These are phyloP conservation scores for Diplogasteroides magnus DNA, from an alignment of 1,140 invertebrate genomes.

Conservation along the genomic window DNA sequence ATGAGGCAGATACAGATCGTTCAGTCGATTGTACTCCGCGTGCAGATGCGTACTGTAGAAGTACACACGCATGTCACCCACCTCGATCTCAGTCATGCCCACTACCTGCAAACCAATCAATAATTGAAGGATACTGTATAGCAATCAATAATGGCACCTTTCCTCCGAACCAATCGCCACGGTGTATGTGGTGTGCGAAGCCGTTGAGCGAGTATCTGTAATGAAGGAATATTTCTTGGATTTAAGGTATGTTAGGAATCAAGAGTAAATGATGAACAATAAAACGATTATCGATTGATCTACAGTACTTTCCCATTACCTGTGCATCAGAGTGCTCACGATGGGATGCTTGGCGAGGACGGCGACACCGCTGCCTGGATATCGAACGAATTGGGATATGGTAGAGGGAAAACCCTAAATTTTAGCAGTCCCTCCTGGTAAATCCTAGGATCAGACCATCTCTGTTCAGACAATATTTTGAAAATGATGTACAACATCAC, in stretches of 20 bases:
- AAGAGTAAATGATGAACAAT: no score
- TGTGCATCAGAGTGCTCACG: slow-evolving; percentile 78
- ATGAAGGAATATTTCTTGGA: neutral
- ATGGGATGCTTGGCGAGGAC: slow-evolving; percentile 82
- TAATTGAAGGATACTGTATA: neutral
- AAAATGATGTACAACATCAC: no score
- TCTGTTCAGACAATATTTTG: no score
- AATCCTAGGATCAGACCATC: no score
- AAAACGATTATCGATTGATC: no score
- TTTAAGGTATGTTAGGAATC: no score
- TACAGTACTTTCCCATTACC: no score
- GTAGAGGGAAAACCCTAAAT: no score
- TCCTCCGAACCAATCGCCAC: slow-evolving; percentile 96
- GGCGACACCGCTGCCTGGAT: slow-evolving; percentile 80
- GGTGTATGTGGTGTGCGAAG: slow-evolving; percentile 84
- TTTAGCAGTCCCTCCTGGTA: no score
- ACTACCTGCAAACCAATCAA: slow-evolving; percentile 64
- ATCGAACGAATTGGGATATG: no score
- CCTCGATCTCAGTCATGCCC: slow-evolving; percentile 73
- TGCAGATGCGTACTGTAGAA: slow-evolving; percentile 88
- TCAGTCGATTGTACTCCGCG: slow-evolving; percentile 80
- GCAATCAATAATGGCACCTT: slow-evolving; percentile 61
- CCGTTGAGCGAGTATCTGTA: slow-evolving; percentile 80
- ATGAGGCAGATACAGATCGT: slow-evolving; percentile 83
- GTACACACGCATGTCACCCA: slow-evolving; percentile 69